Evolutionary conservation across 2,113 vertebrate genomes (phyloP).

Genomic region (Catharus fuscescens): DNA sequence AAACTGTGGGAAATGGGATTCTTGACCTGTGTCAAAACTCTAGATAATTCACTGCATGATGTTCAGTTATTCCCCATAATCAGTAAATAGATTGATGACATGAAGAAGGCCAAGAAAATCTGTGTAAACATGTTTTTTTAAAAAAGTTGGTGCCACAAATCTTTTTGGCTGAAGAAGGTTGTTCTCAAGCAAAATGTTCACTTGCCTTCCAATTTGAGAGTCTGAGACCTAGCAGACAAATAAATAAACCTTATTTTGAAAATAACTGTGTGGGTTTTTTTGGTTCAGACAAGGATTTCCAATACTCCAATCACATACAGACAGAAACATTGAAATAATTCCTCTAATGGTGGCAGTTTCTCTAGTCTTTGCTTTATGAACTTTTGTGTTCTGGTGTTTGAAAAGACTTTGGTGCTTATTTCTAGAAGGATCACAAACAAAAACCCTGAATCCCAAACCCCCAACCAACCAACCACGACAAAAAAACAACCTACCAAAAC

Average conservation of each 20-base stretch:
- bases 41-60: neutral
- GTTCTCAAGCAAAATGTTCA: neutral
- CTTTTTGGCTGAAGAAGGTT: neutral
- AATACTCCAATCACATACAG: neutral
- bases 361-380: neutral
- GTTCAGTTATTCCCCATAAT: neutral
- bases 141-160: neutral
- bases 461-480: too few species aligned
- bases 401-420: neutral
- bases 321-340: neutral
- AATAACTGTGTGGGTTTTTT: neutral
- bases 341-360: neutral
- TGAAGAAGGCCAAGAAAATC: neutral
- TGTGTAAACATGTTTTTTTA: neutral
- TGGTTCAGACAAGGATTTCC: neutral
- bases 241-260: neutral
- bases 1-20: neutral
- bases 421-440: neutral
- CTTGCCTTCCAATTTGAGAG: neutral
- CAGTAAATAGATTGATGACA: neutral
- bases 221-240: rapidly evolving
- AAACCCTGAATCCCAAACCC: rapidly evolving
- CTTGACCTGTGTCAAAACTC: neutral
- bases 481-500: neutral
- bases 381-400: rapidly evolving